A percentile compares a stretch with the other conserved stretches of the same genome.
Conservation (phyloP, 2,113 vertebrate genomes). For the Platysteira castanea region DNA sequence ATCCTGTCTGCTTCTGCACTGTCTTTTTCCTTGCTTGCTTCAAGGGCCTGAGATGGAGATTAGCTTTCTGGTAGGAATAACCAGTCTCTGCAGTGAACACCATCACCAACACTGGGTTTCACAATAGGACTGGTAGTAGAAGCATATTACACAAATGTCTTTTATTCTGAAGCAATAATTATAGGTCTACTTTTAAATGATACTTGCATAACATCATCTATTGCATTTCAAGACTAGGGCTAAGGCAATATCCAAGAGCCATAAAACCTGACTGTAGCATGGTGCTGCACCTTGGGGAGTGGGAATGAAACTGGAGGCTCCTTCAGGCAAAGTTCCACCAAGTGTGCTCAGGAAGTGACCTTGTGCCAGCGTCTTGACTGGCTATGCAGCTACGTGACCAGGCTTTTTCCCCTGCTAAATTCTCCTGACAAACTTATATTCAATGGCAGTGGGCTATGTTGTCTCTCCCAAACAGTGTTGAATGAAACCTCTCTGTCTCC, state of each 20-base stretch:
- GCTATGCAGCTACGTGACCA: fast-evolving
- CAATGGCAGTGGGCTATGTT: background rate
- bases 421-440: background rate
- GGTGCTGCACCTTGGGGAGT: background rate
- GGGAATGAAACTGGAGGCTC: background rate
- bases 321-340: background rate
- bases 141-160: fast-evolving
- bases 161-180: background rate
- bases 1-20: background rate
- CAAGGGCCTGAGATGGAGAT: background rate
- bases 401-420: background rate
- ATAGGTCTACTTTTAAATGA: background rate
- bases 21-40: background rate
- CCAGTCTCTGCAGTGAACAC: background rate
- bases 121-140: background rate
- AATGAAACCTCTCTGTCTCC: background rate
- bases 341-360: fast-evolving
- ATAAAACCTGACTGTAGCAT: background rate
- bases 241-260: background rate
- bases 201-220: background rate
- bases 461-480: background rate
- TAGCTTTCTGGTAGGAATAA: background rate
- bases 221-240: background rate
- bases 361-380: background rate
- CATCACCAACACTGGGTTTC: background rate